Evolutionary conservation across 2,888 invertebrate genomes (phyloP), one percentile per base, ranked within the genome.

Genomic region (Eueremaeus valkanovi): DNA sequence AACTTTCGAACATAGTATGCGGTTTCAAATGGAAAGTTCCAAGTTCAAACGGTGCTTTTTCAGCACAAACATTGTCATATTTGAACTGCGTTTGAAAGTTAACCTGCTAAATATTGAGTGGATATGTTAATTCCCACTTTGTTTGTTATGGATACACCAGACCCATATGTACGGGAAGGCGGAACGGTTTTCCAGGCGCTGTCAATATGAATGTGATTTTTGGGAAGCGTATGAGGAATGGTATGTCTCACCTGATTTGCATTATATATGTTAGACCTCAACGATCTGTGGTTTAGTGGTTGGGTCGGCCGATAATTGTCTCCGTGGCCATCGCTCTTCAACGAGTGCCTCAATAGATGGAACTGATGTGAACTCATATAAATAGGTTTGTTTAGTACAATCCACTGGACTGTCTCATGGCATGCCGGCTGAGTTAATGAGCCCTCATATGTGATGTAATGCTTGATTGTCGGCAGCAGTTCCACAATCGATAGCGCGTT

Each of bases 381-480:
- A 83, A 98, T 94, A 78, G 98, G 98, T 85, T 95, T 95, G 86
- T 98, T 98, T 84, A 96, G 88, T 82, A 99, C 92, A 84, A 98
- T 88, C 98, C 98, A 98, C 81, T 96, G 96, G 85, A 97, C 96
- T 33, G 97, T 97, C 86, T 98, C 98, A 85, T 95, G 92, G 86
- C 98, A 98, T 78, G 95, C 93, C 3, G 98, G 98, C 84, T 93
- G 93, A 74, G 97, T 97, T 76, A 94, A 91, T 58, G 96, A 96
- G 73, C 97, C 98, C 82, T 97, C 95, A 85, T 97, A 99, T 74
- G 98, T 98, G 90, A 99, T 94, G 86, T 95, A 98, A 85, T 94
- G 92, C 83, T 93, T 91, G 68, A 95, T 97, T 27, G 78, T 77
- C 6, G 98, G 96, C 78, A 98, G 86, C 76, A 98, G 87, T 33